A percentile compares a stretch with the other conserved stretches of the same genome.
Evolutionary conservation across 2,113 vertebrate species (phyloP).

Genomic region (Pachyramphus minor): DNA sequence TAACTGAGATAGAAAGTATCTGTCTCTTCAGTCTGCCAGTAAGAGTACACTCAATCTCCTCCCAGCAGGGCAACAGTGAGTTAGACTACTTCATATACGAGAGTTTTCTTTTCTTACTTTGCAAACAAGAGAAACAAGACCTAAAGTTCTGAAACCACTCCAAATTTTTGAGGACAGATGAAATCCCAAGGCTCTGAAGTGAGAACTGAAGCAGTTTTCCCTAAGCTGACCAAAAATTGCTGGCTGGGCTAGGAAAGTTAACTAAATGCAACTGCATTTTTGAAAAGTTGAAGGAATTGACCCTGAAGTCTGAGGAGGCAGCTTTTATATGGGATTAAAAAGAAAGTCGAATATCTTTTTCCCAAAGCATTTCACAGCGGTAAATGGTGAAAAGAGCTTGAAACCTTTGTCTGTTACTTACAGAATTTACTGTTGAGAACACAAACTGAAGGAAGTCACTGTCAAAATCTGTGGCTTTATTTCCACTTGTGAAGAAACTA

Average conservation of each 20-base stretch:
- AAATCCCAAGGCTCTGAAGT: neutral
- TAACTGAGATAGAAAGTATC: neutral
- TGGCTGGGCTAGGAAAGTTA: neutral
- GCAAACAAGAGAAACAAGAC: neutral
- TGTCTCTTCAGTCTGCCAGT: neutral
- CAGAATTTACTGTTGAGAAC: conserved; percentile 8
- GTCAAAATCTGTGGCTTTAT: neutral
- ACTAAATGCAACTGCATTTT: neutral
- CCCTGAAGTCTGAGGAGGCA: neutral
- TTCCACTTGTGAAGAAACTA: neutral
- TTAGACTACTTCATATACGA: neutral
- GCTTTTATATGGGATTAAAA: neutral
- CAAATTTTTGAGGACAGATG: neutral
- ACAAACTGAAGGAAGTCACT: neutral
- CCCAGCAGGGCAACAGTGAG: neutral
- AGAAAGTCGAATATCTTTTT: neutral
- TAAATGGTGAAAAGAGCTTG: neutral
- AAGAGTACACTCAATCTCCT: fast-evolving
- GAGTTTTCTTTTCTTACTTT: neutral
- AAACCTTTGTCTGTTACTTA: neutral
- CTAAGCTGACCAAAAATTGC: neutral
- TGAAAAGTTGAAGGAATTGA: conserved; percentile 6
- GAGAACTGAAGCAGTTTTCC: neutral
- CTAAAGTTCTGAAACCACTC: neutral
- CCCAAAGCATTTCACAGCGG: neutral